Evolutionary conservation across 1,140 invertebrate species (phyloP), one percentile per base, ranked within the genome.

Genomic region (Drosophila ogumai): DNA sequence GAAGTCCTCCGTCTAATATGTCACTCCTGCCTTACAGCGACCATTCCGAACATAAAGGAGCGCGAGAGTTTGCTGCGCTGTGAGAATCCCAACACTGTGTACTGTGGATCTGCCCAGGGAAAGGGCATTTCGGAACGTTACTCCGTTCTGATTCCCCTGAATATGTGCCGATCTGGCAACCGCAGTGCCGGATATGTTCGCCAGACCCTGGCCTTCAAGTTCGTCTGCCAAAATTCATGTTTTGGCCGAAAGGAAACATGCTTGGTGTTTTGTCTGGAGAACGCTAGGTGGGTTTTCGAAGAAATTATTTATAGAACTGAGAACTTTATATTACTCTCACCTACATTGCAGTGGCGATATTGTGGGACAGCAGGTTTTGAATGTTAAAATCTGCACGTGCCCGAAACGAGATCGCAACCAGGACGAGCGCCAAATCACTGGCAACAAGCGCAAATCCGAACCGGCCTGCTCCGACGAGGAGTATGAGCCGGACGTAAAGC

Each of bases 141-240:
- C 47, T 92, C 91, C 3, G 79, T 92, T 3, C 36, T 91, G 9
- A 66, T 92, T n/a, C 91, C 91, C 0, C 44, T 92, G 7, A 90
- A 81, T 43, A 67, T 84, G 77, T 68, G 60, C 56, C 55, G 69
- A 12, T 63, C 82, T 9, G 71, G 49, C 3, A 74, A 71, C 25
- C 54, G 63, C 8, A 71, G 54, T 1, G 38, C 44, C 3, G 81
- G 80, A 17, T 57, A 58, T 3, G 57, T 90, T 2, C 74, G 78
- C 2, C 91, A 92, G 56, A 87, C 91, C 9, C 60, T 91, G n/a
- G 91, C 81, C 19, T 79, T 92, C 5, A 88, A 78, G 34, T 92
- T 92, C 34, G 75, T 78, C 5, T 92, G 91, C 31, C 90, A 91
- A 41, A 92, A 92, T 49, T 92, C 91, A 3, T 92, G 91, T 47